phyloP scores from a whole-genome alignment of 2,113 vertebrate genomes.

The Psittacara wagleri region DNA sequence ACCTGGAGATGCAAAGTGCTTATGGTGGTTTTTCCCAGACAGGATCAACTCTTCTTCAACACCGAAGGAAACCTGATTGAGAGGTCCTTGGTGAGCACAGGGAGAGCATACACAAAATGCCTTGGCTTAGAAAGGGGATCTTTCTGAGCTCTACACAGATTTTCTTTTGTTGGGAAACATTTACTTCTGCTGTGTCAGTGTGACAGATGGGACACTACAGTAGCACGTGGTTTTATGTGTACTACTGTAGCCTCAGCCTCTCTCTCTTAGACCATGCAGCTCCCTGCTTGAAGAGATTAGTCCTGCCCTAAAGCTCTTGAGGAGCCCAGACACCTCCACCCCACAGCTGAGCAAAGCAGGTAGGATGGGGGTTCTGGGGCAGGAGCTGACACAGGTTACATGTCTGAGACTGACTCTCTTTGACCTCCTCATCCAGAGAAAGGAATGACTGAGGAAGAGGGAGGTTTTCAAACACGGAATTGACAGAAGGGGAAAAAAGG shows the following conservation, averaged over 20 bases:
- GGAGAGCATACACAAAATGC: neutral
- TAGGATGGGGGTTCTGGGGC: neutral
- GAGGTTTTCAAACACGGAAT: neutral
- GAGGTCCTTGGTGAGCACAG: neutral
- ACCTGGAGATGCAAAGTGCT: neutral
- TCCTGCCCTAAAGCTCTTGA: neutral
- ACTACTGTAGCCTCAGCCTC: neutral
- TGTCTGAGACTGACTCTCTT: neutral
- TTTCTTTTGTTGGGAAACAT: conserved; percentile 25
- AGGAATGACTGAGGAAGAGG: neutral
- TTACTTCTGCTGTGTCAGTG: neutral
- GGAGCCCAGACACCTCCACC: neutral
- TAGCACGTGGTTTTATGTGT: neutral
- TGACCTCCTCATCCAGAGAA: neutral
- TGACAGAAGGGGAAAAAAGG: neutral
- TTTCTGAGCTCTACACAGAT: neutral
- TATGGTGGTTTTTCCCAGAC: neutral
- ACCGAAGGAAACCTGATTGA: neutral
- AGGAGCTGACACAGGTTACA: neutral
- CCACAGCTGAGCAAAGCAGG: fast-evolving
- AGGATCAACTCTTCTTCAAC: neutral
- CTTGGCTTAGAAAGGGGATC: neutral
- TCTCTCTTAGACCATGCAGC: neutral
- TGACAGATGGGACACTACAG: conserved; percentile 12
- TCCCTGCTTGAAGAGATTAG: neutral